phyloP scores from a whole-genome alignment of 2,888 invertebrate species.

The Dynastes grantii region DNA sequence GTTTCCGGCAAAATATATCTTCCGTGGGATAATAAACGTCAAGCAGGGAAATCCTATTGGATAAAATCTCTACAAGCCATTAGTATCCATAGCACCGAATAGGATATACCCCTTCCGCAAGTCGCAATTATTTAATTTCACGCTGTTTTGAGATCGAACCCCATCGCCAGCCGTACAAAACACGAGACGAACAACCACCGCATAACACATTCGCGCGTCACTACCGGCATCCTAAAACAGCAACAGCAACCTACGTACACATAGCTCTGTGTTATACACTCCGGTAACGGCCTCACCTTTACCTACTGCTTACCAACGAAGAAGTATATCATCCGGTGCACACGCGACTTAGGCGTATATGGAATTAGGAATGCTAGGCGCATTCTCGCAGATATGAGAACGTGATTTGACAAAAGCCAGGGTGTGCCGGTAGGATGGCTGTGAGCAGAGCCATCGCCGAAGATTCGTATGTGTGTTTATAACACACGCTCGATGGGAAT shows the following conservation, averaged over 20 bases:
- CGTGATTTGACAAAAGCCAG: constrained; percentile 26
- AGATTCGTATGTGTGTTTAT: no score
- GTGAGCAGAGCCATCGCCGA: neutral
- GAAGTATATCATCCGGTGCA: neutral
- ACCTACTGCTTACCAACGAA: constrained; percentile 4
- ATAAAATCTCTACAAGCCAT: no score
- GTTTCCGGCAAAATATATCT: no score
- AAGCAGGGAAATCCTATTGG: no score
- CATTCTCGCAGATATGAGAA: constrained; percentile 15
- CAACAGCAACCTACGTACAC: neutral
- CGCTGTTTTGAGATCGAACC: constrained; percentile 11
- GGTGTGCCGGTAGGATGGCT: neutral
- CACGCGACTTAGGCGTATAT: neutral
- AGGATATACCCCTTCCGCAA: no score
- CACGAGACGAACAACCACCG: constrained; percentile 14
- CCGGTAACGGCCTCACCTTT: neutral
- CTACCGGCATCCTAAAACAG: constrained; percentile 4
- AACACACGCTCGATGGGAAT: neutral
- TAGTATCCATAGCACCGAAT: no score
- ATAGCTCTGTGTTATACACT: no score
- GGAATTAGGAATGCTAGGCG: constrained; percentile 5
- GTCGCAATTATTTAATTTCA: constrained; percentile 19
- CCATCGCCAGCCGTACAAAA: neutral
- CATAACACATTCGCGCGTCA: constrained; percentile 9
- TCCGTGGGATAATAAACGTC: no score